phyloP scores from a whole-genome alignment of 1,140 invertebrate genomes.

The Cylas formicarius region DNA sequence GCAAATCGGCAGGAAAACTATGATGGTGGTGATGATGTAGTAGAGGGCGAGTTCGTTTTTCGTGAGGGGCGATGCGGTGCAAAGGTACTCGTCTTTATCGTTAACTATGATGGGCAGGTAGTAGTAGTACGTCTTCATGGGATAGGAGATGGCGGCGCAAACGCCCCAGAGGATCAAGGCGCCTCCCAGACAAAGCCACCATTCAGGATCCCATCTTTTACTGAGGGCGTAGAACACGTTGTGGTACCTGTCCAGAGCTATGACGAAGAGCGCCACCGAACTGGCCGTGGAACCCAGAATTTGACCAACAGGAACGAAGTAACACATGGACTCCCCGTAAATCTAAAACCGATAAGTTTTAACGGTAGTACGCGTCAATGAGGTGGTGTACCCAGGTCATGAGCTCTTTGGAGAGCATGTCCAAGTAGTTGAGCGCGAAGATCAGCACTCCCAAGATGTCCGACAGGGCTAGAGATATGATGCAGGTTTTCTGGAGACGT shows the following conservation, averaged over 20 bases:
- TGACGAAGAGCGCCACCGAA: slow-evolving; percentile 46
- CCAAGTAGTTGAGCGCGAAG: slow-evolving; percentile 31
- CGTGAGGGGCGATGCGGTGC: slow-evolving; percentile 15
- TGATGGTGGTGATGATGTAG: slow-evolving; percentile 39
- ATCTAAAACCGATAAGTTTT: slow-evolving; percentile 31
- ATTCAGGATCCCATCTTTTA: slow-evolving; percentile 42
- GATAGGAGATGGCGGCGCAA: slow-evolving; percentile 35
- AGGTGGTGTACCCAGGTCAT: slow-evolving; percentile 31
- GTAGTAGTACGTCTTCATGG: slow-evolving; percentile 29
- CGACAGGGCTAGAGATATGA: slow-evolving; percentile 43
- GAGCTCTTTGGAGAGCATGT: slow-evolving; percentile 29
- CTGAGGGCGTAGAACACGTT: slow-evolving; percentile 40
- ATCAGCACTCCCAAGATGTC: slow-evolving; percentile 41
- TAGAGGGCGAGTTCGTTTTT: slow-evolving; percentile 41
- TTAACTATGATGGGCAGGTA: slow-evolving; percentile 19
- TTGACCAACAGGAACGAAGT: slow-evolving; percentile 45
- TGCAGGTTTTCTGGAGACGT: slow-evolving; percentile 39
- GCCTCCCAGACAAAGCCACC: slow-evolving; percentile 27
- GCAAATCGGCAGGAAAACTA: slow-evolving; percentile 49
- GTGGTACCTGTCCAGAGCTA: slow-evolving; percentile 49
- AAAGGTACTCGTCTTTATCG: slow-evolving; percentile 15
- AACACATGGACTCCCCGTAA: slow-evolving; percentile 44
- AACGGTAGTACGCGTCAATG: background rate
- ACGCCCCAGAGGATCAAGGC: slow-evolving; percentile 38
- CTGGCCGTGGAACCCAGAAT: slow-evolving; percentile 45